A percentile compares a stretch with the other conserved stretches of the same genome.
phyloP scores from a whole-genome alignment of 2,797 vertebrate genomes.

The Setipinna tenuifilis region DNA sequence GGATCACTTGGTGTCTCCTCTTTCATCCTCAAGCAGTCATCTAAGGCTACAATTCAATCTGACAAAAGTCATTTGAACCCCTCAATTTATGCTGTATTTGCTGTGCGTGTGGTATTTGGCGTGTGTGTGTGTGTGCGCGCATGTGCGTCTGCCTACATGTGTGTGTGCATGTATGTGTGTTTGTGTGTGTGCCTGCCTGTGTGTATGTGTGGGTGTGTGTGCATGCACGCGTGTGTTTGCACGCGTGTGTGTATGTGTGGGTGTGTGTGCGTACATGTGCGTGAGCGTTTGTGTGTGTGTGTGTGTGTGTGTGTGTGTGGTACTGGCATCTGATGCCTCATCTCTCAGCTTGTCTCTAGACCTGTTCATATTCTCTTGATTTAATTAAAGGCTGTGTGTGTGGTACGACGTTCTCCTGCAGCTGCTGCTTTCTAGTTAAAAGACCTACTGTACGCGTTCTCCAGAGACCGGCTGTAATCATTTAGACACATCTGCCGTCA shows the following conservation, averaged over 20 bases:
- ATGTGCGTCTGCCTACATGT: not conserved
- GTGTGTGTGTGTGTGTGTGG: conserved; percentile 26
- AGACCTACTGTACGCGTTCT: conserved; percentile 73
- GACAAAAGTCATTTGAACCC: conserved; percentile 26
- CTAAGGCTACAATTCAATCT: not conserved
- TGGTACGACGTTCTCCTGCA: conserved; percentile 56
- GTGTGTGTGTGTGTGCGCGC: not conserved
- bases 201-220: not conserved
- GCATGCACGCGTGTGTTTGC: not conserved
- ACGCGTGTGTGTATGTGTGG: not conserved
- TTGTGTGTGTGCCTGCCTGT: not conserved
- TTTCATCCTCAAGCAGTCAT: not conserved
- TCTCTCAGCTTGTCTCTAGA: conserved; percentile 15
- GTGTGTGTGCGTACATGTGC: not conserved
- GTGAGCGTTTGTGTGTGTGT: not conserved
- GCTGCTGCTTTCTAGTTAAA: conserved; percentile 75
- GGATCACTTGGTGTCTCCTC: not conserved
- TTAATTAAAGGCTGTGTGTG: conserved; percentile 58
- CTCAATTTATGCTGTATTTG: not conserved
- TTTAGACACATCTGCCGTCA: conserved; percentile 82
- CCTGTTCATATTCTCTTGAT: conserved; percentile 20
- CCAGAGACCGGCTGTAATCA: conserved; percentile 79
- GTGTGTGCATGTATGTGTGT: conserved; percentile 5
- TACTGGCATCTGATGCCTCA: conserved; percentile 5
- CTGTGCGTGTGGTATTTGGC: not conserved